phyloP scores from a whole-genome alignment of 2,797 vertebrate genomes.

The Bucorvus abyssinicus region DNA sequence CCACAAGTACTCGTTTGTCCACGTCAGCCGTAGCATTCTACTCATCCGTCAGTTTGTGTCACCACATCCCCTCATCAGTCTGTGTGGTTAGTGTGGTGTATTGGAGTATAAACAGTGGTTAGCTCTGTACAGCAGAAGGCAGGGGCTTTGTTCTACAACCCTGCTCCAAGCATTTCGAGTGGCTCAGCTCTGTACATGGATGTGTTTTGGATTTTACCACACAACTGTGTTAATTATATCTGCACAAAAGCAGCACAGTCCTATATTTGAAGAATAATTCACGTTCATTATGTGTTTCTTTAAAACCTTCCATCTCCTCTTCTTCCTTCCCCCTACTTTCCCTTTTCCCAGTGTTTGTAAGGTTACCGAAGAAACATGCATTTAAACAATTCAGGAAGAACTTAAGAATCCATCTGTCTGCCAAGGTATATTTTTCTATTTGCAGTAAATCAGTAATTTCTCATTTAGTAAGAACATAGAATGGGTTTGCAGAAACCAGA shows the following conservation, averaged over 20 bases:
- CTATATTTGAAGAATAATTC: slow-evolving; percentile 24
- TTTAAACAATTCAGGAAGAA: slow-evolving; percentile 65
- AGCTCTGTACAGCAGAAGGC: neutral
- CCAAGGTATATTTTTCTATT: slow-evolving; percentile 56
- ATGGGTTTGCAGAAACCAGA: neutral
- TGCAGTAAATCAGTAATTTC: neutral
- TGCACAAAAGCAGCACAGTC: neutral
- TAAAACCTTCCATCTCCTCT: slow-evolving; percentile 60
- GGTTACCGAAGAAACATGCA: slow-evolving; percentile 65
- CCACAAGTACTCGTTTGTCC: neutral
- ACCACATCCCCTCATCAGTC: neutral
- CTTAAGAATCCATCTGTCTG: slow-evolving; percentile 45
- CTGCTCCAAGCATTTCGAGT: slow-evolving; percentile 17
- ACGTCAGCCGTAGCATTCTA: neutral
- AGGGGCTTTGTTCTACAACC: neutral
- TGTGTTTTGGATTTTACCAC: neutral
- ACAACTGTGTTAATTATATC: neutral
- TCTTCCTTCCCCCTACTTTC: neutral
- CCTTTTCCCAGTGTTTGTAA: slow-evolving; percentile 64
- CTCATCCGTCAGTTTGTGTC: neutral
- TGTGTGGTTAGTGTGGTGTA: neutral
- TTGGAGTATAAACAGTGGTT: neutral
- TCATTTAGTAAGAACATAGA: neutral
- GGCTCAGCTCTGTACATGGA: neutral
- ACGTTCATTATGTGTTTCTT: slow-evolving; percentile 4